These are phyloP conservation scores for Potamarius usumacintae DNA, from an alignment of 2,113 vertebrate genomes.

Conservation along the genomic window DNA sequence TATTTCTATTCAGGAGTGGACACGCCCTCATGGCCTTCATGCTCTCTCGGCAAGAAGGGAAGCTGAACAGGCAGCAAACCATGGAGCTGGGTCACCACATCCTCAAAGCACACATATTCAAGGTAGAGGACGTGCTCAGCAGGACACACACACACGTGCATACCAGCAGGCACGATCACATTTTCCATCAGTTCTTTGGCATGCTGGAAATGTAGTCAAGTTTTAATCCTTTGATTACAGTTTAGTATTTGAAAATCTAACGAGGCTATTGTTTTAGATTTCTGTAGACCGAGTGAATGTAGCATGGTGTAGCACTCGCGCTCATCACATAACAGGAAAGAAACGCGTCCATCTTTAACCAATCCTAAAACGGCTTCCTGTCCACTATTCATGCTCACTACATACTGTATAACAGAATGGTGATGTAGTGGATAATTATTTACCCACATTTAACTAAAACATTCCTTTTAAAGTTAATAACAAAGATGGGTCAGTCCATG, in stretches of 20 bases:
- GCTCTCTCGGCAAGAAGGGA: conserved; percentile 95
- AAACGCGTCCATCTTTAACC: no score
- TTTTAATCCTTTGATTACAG: neutral
- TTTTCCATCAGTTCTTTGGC: no score
- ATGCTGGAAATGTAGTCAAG: neutral
- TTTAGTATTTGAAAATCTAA: neutral
- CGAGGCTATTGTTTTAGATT: neutral
- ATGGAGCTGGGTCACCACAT: conserved; percentile 99
- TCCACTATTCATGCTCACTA: neutral
- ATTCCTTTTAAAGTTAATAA: no score
- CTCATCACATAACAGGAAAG: no score
- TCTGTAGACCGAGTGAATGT: neutral
- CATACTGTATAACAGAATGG: neutral
- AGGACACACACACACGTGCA: neutral
- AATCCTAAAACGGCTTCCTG: neutral
- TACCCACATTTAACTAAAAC: no score
- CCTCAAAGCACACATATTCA: conserved; percentile 98
- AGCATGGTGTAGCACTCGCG: no score
- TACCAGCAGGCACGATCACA: no score
- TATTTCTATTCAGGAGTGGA: conserved; percentile 78
- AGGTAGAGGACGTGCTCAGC: conserved; percentile 72
- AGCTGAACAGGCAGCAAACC: conserved; percentile 95
- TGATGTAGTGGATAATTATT: neutral
- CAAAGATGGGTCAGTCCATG: no score
- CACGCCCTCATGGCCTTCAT: conserved; percentile 97